Conservation (phyloP, 2,888 invertebrate species). For the Blera fallax region DNA sequence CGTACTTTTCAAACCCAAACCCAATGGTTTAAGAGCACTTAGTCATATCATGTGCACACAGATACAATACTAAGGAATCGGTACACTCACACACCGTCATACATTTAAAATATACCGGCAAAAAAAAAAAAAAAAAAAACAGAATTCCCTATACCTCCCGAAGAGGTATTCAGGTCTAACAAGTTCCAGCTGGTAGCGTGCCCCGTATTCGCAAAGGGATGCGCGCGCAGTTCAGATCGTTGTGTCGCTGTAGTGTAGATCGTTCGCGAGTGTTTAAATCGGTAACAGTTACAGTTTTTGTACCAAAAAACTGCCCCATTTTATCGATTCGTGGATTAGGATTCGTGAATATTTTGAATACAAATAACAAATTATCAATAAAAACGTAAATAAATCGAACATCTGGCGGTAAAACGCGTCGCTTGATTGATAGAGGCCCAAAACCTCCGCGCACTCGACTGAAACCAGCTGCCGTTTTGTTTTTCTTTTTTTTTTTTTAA, state of each 20-base stretch:
- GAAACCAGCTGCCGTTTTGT: slow-evolving; percentile 57
- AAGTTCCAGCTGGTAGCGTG: slow-evolving; percentile 68
- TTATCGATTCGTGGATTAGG: slow-evolving; percentile 4
- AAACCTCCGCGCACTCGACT: slow-evolving; percentile 17
- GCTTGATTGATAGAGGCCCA: slow-evolving; percentile 14
- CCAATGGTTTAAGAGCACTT: slow-evolving; percentile 45
- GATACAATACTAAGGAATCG: slow-evolving; percentile 10
- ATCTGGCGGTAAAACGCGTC: slow-evolving; percentile 28
- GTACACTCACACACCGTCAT: slow-evolving; percentile 25
- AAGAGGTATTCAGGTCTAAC: slow-evolving; percentile 69
- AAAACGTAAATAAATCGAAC: not conserved
- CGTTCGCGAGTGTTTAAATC: not conserved
- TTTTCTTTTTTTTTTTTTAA: slow-evolving; percentile 6
- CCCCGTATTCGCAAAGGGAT: slow-evolving; percentile 69
- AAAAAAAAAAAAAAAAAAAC: slow-evolving; percentile 28
- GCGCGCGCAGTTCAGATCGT: slow-evolving; percentile 57
- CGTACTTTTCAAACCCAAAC: slow-evolving; percentile 33
- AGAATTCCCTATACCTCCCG: slow-evolving; percentile 52
- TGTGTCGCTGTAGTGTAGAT: slow-evolving; percentile 5
- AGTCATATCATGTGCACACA: slow-evolving; percentile 45
- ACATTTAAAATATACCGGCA: slow-evolving; percentile 45
- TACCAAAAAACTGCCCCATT: not conserved
- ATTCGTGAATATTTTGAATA: not conserved
- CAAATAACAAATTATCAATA: not conserved
- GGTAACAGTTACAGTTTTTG: not conserved